These are phyloP conservation scores for Sthenelais limicola DNA, from an alignment of 2,888 invertebrate species.

Conservation along the genomic window DNA sequence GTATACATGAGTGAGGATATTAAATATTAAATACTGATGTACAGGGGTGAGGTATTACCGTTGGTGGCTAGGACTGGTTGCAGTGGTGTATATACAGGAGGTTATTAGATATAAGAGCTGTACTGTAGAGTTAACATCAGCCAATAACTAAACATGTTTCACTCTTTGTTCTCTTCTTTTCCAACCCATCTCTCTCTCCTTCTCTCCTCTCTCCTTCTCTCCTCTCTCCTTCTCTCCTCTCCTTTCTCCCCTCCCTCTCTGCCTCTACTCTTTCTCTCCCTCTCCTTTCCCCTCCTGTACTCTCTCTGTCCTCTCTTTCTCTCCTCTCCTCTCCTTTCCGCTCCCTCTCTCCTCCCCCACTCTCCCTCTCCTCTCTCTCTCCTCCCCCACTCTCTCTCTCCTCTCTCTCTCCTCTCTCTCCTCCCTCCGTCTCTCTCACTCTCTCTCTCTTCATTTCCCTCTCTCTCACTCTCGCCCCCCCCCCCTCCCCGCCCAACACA, in stretches of 20 bases:
- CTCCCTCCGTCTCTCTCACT: neutral
- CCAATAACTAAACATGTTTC: too few species aligned
- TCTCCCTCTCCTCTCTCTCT: constrained; percentile 8
- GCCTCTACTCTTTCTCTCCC: constrained; percentile 17
- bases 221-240: constrained; percentile 20
- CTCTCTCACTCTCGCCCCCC: neutral
- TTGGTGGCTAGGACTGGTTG: too few species aligned
- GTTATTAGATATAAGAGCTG: too few species aligned
- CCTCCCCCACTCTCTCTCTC: neutral
- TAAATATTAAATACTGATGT: too few species aligned
- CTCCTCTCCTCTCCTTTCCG: constrained; percentile 11
- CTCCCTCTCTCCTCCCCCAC: constrained; percentile 25
- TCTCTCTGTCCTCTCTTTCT: constrained; percentile 11
- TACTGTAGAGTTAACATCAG: too few species aligned
- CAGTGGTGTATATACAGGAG: too few species aligned
- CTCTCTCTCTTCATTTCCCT: constrained; percentile 8
- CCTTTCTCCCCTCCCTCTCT: constrained; percentile 36
- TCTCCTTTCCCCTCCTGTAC: neutral
- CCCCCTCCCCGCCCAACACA: neutral
- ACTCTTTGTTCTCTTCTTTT: neutral
- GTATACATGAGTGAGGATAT: too few species aligned
- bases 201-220: constrained; percentile 3
- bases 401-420: neutral
- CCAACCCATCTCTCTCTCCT: constrained; percentile 21
- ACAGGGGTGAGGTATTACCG: too few species aligned